phyloP scores from a whole-genome alignment of 2,888 invertebrate species.

The Drepana falcataria region DNA sequence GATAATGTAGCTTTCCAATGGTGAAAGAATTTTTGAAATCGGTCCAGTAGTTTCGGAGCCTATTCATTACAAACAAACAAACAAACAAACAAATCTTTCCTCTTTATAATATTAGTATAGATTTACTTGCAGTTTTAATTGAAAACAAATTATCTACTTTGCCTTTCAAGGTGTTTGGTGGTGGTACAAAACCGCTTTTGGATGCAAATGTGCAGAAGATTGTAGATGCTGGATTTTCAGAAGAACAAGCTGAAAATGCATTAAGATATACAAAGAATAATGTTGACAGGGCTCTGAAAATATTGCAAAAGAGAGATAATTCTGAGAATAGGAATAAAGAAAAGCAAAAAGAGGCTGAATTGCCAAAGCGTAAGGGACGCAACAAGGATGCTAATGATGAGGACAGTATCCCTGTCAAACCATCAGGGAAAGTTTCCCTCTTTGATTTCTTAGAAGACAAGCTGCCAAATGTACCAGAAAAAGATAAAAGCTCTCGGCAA shows the following conservation, averaged over 20 bases:
- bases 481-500: slow-evolving; percentile 51
- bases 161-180: slow-evolving; percentile 76
- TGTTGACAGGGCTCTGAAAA: slow-evolving; percentile 84
- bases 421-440: slow-evolving; percentile 87
- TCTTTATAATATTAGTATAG: too few relatives aligned
- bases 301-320: slow-evolving; percentile 79
- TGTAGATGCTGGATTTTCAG: slow-evolving; percentile 87
- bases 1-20: too few relatives aligned
- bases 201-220: slow-evolving; percentile 89
- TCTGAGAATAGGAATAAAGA: slow-evolving; percentile 67
- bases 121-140: too few relatives aligned
- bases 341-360: slow-evolving; percentile 60
- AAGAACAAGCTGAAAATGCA: slow-evolving; percentile 87
- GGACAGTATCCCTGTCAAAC: slow-evolving; percentile 82
- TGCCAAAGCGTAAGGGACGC: slow-evolving; percentile 67
- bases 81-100: too few relatives aligned
- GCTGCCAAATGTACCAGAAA: slow-evolving; percentile 79
- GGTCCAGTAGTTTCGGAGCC: too few relatives aligned
- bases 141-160: not conserved
- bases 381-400: slow-evolving; percentile 72
- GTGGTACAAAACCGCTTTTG: slow-evolving; percentile 82
- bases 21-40: too few relatives aligned
- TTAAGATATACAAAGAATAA: slow-evolving; percentile 85
- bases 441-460: slow-evolving; percentile 92
- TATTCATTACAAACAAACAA: too few relatives aligned